Evolutionary conservation across 1,140 invertebrate genomes (phyloP).

Genomic region (Drosophila nigromelanica): DNA sequence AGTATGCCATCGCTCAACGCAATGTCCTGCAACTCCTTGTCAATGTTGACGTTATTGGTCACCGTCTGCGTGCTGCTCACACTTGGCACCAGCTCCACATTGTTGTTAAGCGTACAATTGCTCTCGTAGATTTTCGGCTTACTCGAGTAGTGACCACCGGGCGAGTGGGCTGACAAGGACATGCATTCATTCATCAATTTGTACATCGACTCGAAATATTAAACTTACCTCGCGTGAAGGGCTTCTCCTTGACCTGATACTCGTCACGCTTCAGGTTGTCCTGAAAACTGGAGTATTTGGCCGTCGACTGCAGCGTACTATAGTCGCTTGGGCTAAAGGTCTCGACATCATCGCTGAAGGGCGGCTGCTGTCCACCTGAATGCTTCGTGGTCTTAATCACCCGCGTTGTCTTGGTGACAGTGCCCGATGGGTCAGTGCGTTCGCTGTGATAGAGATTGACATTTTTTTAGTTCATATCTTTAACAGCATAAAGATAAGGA

Average conservation of each 20-base stretch:
- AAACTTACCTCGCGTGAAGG: conserved; percentile 58
- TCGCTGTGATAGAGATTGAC: conserved; percentile 41
- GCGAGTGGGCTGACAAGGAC: conserved; percentile 49
- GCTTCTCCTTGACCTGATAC: conserved; percentile 62
- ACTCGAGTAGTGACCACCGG: conserved; percentile 62
- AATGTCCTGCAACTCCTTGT: conserved; percentile 76
- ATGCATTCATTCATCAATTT: background rate
- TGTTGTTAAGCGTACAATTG: conserved; percentile 74
- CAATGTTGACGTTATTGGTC: conserved; percentile 60
- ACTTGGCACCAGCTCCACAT: conserved; percentile 66
- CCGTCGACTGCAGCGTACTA: conserved; percentile 70
- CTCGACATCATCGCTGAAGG: conserved; percentile 66
- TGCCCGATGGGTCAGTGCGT: conserved; percentile 74
- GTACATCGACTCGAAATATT: background rate
- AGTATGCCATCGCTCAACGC: conserved; percentile 85
- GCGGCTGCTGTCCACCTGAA: conserved; percentile 58
- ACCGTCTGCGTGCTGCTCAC: conserved; percentile 47
- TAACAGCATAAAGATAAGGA: too few relatives aligned
- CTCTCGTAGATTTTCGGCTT: conserved; percentile 76
- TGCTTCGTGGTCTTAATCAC: conserved; percentile 75
- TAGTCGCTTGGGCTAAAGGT: conserved; percentile 72
- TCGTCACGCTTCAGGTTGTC: conserved; percentile 70
- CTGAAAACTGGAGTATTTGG: conserved; percentile 67
- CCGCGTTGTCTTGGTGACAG: conserved; percentile 77
- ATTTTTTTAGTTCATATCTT: background rate